These are phyloP conservation scores for Philhelius pedissequus DNA, from an alignment of 2,888 invertebrate species.

Conservation along the genomic window DNA sequence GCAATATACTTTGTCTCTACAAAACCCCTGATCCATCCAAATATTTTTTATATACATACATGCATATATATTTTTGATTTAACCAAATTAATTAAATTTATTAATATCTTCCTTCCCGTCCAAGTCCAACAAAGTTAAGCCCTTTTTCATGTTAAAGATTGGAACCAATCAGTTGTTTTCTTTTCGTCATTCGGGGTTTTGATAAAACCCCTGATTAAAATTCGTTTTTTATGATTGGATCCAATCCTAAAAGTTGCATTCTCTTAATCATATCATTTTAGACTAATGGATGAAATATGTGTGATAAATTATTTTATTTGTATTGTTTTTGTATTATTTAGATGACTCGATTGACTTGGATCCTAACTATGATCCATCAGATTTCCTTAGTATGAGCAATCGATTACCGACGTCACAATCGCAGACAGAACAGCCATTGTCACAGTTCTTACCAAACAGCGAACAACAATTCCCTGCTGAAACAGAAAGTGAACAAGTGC, in stretches of 20 bases:
- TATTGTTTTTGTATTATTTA: conserved; percentile 73
- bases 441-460: conserved; percentile 71
- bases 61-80: conserved; percentile 19
- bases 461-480: conserved; percentile 66
- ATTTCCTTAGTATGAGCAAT: conserved; percentile 84
- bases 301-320: background rate
- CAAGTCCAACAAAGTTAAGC: conserved; percentile 13
- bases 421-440: conserved; percentile 65
- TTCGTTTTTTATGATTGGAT: conserved; percentile 30
- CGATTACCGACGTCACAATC: conserved; percentile 69
- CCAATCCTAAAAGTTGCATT: conserved; percentile 44
- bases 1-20: conserved; percentile 64
- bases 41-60: background rate
- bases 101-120: background rate
- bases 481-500: conserved; percentile 68
- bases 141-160: conserved; percentile 14
- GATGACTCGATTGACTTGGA: conserved; percentile 88
- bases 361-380: conserved; percentile 92
- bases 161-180: conserved; percentile 32
- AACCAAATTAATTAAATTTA: background rate
- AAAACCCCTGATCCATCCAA: conserved; percentile 38
- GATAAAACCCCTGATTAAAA: background rate
- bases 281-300: background rate
- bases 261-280: conserved; percentile 1
- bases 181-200: background rate